phyloP scores from a whole-genome alignment of 2,113 vertebrate species.

The Thamnophis sirtalis region DNA sequence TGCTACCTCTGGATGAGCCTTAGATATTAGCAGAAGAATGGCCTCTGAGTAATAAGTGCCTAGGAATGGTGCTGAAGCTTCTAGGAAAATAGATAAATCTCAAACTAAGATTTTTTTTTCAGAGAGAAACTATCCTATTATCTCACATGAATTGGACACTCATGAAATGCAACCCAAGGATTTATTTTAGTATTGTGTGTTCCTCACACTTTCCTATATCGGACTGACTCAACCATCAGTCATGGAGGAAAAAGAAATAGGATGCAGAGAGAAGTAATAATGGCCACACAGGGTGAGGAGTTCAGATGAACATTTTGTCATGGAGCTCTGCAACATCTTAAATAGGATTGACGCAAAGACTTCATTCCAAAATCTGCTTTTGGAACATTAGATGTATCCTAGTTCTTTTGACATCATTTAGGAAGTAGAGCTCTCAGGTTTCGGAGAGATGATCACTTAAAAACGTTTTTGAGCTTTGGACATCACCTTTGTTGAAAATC shows the following conservation, averaged over 20 bases:
- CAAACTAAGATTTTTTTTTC: not conserved
- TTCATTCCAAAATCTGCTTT: not conserved
- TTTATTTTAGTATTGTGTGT: not conserved
- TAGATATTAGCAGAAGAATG: not conserved
- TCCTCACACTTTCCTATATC: not conserved
- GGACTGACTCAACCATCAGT: not conserved
- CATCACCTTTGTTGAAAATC: not conserved
- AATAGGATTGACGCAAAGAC: not conserved
- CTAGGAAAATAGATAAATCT: not conserved
- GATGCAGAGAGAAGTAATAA: not conserved
- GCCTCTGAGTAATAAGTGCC: not conserved
- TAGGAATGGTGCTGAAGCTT: not conserved
- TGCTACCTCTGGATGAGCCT: not conserved
- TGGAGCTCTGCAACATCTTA: not conserved
- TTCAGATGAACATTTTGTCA: not conserved
- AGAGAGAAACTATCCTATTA: not conserved
- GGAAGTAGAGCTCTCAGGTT: not conserved
- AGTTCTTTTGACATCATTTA: not conserved
- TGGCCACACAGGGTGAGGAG: not conserved
- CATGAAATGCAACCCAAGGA: not conserved
- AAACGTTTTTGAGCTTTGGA: not conserved
- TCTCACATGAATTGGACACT: not conserved
- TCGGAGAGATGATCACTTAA: too few relatives aligned
- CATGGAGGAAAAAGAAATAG: not conserved
- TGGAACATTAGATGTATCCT: not conserved